A percentile compares a stretch with the other conserved stretches of the same genome.
These are phyloP conservation scores for Microcebus jonahi DNA, from an alignment of 2,113 vertebrate species.

Conservation along the genomic window DNA sequence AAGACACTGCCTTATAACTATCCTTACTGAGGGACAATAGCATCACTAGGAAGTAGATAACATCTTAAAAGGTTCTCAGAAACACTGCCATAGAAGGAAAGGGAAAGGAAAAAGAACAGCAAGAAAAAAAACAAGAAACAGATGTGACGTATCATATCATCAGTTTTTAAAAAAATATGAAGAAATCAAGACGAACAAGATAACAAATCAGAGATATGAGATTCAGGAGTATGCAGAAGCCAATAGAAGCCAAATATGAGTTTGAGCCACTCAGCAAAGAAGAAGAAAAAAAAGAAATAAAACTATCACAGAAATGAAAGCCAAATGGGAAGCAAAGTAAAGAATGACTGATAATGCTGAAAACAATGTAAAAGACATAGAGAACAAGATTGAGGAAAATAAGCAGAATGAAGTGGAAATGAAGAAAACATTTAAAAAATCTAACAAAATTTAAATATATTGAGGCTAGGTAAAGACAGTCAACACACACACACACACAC, in stretches of 20 bases:
- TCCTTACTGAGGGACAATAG: background rate
- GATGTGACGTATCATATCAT: background rate
- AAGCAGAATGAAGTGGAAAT: constrained; percentile 34
- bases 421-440: background rate
- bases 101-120: background rate
- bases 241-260: background rate
- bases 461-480: background rate
- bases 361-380: background rate
- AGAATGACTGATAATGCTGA: background rate
- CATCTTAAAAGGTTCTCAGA: background rate
- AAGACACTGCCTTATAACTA: background rate
- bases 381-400: background rate
- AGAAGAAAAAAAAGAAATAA: background rate
- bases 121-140: constrained; percentile 25
- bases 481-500: background rate
- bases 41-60: background rate
- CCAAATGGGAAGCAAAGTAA: background rate
- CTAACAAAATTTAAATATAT: background rate
- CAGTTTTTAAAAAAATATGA: background rate
- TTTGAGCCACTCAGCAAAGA: background rate
- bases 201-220: background rate
- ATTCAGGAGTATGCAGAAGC: background rate
- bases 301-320: background rate
- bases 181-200: background rate
- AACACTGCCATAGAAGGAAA: background rate